Base-by-base conservation (phyloP, 2,888 invertebrate genomes). In the Drosophila monieri region DNA sequence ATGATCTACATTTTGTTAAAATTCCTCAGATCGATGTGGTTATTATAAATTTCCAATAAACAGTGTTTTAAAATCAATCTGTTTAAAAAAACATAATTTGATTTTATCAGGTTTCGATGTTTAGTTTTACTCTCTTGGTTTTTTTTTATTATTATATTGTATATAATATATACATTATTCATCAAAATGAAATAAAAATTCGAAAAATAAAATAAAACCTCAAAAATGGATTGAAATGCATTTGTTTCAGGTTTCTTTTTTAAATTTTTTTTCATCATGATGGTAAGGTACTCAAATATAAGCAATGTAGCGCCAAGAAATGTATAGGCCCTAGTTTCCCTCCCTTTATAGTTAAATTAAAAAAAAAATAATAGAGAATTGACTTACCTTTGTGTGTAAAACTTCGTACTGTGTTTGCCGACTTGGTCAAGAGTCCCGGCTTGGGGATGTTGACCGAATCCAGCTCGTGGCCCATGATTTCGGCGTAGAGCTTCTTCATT, bases 401-500 rank as follows among this genome's bases (percentile, higher is more conserved):
- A 91, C 96, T 96, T 90, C 97, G 93, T 74, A 96, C 95, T 60
- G 97, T 97, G 92, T 97, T 97, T 79, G 97, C 96, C 78, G 95
- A 94, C 88, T 95, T 94, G 74, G 95, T 94, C 88, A 94, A 93
- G 80, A 94, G 92, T 74, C 95, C 95, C 66, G 94, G 94, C 84
- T 93, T 95, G 90, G 94, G 94, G 80, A 95, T 93, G 85, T 93
- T 93, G 51, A 94, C 93, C 71, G 94, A 94, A 85, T 94, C 94
- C 77, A 93, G 93, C 85, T 92, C 94, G 88, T 92, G 93, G 84
- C 93, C 94, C 91, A 93, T 94, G 78, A 95, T 95, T 81, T 93
- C 92, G 72, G 93, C 92, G 93, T 97, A 97, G 73, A 98, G 93
- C 89, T 96, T 93, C 91, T 95, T 94, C 94, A 98, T 94, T 81